A percentile compares a stretch with the other conserved stretches of the same genome.
These are phyloP conservation scores for Pheosia tremula DNA, from an alignment of 2,888 invertebrate species.

Conservation along the genomic window DNA sequence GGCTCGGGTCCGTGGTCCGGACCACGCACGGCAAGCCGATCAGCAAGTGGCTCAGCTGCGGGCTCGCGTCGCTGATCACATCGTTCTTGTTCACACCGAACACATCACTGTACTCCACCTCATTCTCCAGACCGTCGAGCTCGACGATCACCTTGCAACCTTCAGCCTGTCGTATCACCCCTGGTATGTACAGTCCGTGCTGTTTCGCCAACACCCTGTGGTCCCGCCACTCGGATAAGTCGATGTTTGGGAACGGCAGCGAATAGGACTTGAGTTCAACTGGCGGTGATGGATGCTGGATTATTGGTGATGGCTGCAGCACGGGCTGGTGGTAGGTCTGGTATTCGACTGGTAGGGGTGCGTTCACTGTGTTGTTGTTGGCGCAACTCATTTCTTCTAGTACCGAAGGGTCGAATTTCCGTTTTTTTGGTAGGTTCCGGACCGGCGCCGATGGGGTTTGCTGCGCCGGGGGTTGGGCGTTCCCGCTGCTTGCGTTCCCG, in stretches of 20 bases:
- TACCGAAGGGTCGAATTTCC: conserved; percentile 93
- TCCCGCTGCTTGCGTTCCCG: conserved; percentile 68
- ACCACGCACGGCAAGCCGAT: conserved; percentile 93
- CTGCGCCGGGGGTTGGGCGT: conserved; percentile 58
- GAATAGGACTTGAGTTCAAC: conserved; percentile 78
- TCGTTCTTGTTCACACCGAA: conserved; percentile 92
- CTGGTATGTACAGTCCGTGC: conserved; percentile 93
- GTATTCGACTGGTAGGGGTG: conserved; percentile 61
- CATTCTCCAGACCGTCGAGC: conserved; percentile 90
- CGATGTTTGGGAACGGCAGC: conserved; percentile 86
- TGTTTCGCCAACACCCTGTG: conserved; percentile 96
- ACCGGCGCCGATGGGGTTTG: conserved; percentile 83
- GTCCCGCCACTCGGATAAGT: conserved; percentile 97
- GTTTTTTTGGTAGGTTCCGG: conserved; percentile 96
- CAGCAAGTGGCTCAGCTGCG: conserved; percentile 91
- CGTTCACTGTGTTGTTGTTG: conserved; percentile 66
- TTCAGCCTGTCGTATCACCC: conserved; percentile 91
- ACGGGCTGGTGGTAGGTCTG: conserved; percentile 61
- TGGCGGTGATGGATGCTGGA: conserved; percentile 82
- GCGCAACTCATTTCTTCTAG: conserved; percentile 87
- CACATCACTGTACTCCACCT: conserved; percentile 90
- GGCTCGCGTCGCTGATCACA: conserved; percentile 97
- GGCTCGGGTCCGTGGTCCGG: conserved; percentile 84
- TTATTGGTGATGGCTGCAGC: conserved; percentile 69
- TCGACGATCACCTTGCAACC: conserved; percentile 91